Evolutionary conservation across 2,797 vertebrate species (phyloP).

Genomic region (Poeciliopsis gracilis): DNA sequence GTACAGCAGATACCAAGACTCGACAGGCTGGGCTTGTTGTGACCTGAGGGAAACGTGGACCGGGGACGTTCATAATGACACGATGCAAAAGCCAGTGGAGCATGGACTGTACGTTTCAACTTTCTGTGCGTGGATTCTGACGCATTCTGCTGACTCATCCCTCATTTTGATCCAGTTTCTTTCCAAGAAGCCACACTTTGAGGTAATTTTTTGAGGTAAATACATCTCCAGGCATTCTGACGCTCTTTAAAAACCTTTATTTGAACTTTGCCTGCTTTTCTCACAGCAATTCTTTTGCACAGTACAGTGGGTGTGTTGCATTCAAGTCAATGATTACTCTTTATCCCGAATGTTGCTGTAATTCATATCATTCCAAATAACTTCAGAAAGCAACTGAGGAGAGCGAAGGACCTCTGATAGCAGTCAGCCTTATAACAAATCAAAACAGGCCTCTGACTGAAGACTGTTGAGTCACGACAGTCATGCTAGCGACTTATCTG

Average conservation of each 20-base stretch:
- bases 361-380: too few relatives aligned
- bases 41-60: background rate
- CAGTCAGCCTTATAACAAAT: too few relatives aligned
- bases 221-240: background rate
- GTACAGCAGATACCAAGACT: background rate
- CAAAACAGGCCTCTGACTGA: too few relatives aligned
- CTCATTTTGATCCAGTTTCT: background rate
- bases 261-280: background rate
- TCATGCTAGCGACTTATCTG: background rate
- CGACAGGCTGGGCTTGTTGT: slow-evolving; percentile 2
- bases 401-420: too few relatives aligned
- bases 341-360: background rate
- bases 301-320: background rate
- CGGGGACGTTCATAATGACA: background rate
- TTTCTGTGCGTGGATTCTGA: background rate
- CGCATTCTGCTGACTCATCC: background rate
- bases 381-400: too few relatives aligned
- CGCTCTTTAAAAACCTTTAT: background rate
- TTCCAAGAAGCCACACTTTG: background rate
- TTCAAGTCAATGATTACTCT: background rate
- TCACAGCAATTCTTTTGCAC: background rate
- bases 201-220: background rate
- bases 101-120: background rate
- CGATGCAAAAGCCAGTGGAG: background rate
- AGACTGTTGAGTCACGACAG: background rate